Conservation (phyloP, 2,888 invertebrate species). For the Uropetala carovei region DNA sequence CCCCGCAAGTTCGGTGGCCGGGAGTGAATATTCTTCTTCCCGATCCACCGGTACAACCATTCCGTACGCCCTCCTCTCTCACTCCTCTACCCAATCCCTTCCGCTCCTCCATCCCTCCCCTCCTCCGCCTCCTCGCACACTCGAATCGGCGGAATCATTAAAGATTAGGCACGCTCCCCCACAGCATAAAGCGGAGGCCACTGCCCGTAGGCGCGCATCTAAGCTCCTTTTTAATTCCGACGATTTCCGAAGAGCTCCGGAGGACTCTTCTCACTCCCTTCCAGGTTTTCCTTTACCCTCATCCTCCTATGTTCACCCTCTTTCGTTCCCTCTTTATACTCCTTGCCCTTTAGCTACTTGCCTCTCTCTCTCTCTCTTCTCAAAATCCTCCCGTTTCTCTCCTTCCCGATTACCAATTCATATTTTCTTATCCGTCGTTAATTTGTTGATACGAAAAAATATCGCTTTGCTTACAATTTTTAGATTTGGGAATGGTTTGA, state of each 20-base stretch:
- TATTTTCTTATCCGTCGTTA: no score
- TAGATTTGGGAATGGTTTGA: no score
- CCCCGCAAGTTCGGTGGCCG: constrained; percentile 14
- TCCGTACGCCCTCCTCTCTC: background rate
- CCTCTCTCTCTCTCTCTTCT: no score
- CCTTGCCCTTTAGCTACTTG: no score
- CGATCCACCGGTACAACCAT: background rate
- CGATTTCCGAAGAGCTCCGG: background rate
- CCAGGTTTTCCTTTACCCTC: background rate
- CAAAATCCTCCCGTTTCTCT: no score
- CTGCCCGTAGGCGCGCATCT: constrained; percentile 1
- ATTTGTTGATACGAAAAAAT: no score
- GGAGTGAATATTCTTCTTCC: constrained; percentile 27
- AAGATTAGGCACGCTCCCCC: constrained; percentile 30
- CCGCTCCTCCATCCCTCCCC: background rate
- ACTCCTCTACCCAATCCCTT: no score
- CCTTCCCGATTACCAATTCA: no score
- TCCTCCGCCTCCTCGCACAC: background rate
- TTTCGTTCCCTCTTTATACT: background rate
- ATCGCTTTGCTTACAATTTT: no score
- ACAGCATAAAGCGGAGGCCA: background rate
- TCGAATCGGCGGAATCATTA: constrained; percentile 32
- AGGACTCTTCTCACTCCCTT: background rate
- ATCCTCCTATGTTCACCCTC: background rate
- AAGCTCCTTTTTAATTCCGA: constrained; percentile 32